A percentile compares a stretch with the other conserved stretches of the same genome.
Evolutionary conservation across 2,797 vertebrate genomes (phyloP).

Genomic region (Coluber constrictor): DNA sequence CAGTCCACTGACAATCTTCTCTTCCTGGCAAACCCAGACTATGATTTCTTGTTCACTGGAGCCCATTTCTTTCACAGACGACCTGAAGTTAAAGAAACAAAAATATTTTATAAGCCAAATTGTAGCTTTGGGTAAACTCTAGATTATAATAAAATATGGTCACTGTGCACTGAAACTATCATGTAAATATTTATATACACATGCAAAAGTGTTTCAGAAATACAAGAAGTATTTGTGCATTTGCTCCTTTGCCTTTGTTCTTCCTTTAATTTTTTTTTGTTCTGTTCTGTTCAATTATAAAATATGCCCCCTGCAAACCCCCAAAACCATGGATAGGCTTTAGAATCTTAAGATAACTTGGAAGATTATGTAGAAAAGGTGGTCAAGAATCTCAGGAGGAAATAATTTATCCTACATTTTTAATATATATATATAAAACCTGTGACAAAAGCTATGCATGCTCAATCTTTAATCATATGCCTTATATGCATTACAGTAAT

Average conservation of each 20-base stretch:
- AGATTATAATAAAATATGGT: not conserved
- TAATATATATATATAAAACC: not conserved
- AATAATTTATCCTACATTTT: not conserved
- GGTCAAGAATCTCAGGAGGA: not conserved
- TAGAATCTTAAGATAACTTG: not conserved
- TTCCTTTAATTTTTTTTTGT: not conserved
- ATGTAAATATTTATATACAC: not conserved
- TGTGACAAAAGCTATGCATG: not conserved
- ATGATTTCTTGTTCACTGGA: conserved; percentile 87
- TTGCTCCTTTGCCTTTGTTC: not conserved
- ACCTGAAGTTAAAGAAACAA: conserved; percentile 59
- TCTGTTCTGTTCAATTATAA: not conserved
- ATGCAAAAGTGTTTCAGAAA: not conserved
- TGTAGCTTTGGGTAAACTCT: not conserved
- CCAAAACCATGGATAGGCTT: not conserved
- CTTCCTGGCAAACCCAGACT: conserved; percentile 90
- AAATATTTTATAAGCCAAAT: not conserved
- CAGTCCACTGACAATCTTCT: conserved; percentile 91
- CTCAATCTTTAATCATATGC: not conserved
- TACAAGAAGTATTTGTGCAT: not conserved
- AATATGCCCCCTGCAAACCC: not conserved
- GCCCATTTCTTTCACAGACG: conserved; percentile 76
- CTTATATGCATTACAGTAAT: not conserved
- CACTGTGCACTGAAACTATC: not conserved
- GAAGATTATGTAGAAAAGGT: not conserved